Conservation (phyloP, 1,140 invertebrate genomes). For the Protaetia brevitarsis region DNA sequence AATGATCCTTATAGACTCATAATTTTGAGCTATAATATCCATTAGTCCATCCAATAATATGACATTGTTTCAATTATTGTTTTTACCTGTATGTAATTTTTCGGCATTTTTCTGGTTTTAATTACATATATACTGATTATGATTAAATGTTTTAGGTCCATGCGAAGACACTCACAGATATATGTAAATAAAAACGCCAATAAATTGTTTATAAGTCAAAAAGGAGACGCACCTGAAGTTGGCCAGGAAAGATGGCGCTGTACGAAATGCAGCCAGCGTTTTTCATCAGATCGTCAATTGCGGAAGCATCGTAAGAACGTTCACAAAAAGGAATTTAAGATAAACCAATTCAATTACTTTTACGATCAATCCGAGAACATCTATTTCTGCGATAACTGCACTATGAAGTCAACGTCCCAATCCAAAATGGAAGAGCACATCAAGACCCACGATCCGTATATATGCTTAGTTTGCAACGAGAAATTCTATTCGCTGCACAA, state of each 20-base stretch:
- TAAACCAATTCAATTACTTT: constrained; percentile 30
- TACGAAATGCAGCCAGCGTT: constrained; percentile 32
- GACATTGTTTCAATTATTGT: too few species aligned
- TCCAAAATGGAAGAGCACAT: too few species aligned
- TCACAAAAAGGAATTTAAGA: not conserved
- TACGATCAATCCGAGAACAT: constrained; percentile 33
- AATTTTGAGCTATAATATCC: too few species aligned
- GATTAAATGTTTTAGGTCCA: not conserved
- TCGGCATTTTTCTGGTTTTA: too few species aligned
- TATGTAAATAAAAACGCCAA: too few species aligned
- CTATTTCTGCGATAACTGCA: too few species aligned
- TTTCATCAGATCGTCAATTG: constrained; percentile 26
- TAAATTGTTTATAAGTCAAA: not conserved
- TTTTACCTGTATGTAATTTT: too few species aligned
- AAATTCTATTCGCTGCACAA: not conserved
- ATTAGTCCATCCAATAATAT: too few species aligned
- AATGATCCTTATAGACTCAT: too few species aligned
- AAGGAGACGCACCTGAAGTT: too few species aligned
- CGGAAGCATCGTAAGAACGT: too few species aligned
- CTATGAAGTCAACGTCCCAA: too few species aligned
- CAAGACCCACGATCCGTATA: constrained; percentile 35
- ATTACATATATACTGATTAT: not conserved
- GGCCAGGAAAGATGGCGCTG: constrained; percentile 32
- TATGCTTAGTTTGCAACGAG: constrained; percentile 32
- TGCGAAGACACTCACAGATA: not conserved